These are phyloP conservation scores for Falco naumanni DNA, from an alignment of 2,797 vertebrate species.

Conservation along the genomic window DNA sequence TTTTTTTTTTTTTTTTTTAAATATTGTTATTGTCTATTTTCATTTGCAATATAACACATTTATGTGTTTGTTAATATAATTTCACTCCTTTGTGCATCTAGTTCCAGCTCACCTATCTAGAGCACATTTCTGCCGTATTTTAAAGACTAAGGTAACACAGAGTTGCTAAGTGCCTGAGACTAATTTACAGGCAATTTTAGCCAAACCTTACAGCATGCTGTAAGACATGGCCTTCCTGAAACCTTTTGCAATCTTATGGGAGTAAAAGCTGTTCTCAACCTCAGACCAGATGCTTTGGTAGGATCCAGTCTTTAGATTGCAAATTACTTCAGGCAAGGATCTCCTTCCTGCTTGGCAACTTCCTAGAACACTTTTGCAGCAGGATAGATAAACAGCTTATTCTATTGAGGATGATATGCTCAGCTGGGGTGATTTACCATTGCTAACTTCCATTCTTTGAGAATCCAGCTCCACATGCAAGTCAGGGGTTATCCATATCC, in stretches of 20 bases:
- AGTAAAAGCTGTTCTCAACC: slow-evolving; percentile 43
- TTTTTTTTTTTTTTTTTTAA: neutral
- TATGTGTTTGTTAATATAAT: neutral
- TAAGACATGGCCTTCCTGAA: neutral
- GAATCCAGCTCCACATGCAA: neutral
- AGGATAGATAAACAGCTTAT: slow-evolving; percentile 38
- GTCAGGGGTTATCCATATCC: neutral
- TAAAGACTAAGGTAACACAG: neutral
- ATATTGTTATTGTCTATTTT: neutral
- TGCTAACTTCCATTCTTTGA: neutral
- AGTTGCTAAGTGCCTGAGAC: neutral
- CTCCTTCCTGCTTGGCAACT: slow-evolving; percentile 60
- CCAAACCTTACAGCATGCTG: neutral
- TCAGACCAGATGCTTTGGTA: slow-evolving; percentile 51
- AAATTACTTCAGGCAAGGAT: slow-evolving; percentile 49
- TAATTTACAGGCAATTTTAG: slow-evolving; percentile 26
- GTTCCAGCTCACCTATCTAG: neutral
- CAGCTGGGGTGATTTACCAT: neutral
- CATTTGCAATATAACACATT: neutral
- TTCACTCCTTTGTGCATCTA: neutral
- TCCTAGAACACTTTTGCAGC: slow-evolving; percentile 32
- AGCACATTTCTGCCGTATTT: neutral
- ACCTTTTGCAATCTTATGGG: slow-evolving; percentile 29
- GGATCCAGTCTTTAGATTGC: slow-evolving; percentile 26
- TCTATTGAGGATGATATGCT: neutral